These are phyloP conservation scores for Tanaodytes sp. DNA, from an alignment of 2,888 invertebrate genomes.

Conservation along the genomic window DNA sequence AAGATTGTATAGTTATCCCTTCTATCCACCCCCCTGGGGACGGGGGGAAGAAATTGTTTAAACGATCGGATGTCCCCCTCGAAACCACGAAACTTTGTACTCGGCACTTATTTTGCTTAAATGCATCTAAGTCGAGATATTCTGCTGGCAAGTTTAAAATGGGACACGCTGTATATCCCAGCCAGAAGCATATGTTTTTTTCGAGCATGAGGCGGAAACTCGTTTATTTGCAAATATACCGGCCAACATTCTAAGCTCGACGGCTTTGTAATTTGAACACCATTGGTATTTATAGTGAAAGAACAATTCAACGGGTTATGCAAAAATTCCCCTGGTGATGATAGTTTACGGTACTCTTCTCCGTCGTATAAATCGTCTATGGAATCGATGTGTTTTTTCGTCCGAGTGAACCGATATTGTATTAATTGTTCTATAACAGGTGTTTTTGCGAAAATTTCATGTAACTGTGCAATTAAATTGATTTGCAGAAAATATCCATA, in stretches of 20 bases:
- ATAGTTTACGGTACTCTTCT: conserved; percentile 23
- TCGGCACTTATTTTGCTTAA: no score
- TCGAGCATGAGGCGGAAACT: conserved; percentile 44
- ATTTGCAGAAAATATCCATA: no score
- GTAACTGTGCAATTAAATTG: no score
- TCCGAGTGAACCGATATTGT: conserved; percentile 5
- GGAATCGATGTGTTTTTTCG: conserved; percentile 2
- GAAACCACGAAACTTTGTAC: no score
- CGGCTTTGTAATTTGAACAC: conserved; percentile 23
- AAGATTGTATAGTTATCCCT: neutral
- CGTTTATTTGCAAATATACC: conserved; percentile 45
- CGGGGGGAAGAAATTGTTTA: no score
- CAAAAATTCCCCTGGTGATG: conserved; percentile 28
- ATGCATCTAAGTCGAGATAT: no score
- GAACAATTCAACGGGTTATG: conserved; percentile 28
- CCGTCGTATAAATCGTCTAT: conserved; percentile 48
- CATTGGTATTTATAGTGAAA: conserved; percentile 39
- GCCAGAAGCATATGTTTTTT: conserved; percentile 39
- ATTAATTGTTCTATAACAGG: no score
- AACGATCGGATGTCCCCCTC: no score
- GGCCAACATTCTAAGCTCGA: conserved; percentile 38
- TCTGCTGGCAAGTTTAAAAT: no score
- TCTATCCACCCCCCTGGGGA: no score
- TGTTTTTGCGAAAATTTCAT: no score
- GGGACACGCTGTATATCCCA: conserved; percentile 37